Conservation (phyloP, 1,140 invertebrate genomes). For the Cherax quadricarinatus region DNA sequence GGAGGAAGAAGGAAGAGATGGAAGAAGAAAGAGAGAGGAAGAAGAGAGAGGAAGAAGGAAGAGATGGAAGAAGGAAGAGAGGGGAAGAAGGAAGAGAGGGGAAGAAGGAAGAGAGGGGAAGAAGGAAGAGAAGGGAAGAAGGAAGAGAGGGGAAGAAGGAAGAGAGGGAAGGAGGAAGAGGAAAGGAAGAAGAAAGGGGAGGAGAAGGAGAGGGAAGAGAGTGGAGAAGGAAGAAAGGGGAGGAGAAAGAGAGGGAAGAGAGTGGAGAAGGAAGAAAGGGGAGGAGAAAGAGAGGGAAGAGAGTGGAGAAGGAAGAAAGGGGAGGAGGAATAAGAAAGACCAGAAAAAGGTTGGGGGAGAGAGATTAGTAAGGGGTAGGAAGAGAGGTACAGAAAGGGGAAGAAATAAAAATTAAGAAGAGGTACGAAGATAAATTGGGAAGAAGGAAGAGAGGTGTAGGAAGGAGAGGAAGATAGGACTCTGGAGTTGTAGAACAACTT, state of each 20-base stretch:
- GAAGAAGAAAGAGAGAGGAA: constrained; percentile 11
- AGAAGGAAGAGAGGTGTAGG: not conserved
- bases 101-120: too few species aligned
- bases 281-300: not conserved
- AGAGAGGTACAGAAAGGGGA: not conserved
- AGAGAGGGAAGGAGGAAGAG: not conserved
- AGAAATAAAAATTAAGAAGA: not conserved
- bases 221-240: not conserved
- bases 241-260: not conserved
- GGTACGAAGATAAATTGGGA: not conserved
- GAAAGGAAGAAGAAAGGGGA: not conserved
- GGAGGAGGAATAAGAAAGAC: not conserved
- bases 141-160: not conserved
- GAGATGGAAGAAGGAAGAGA: not conserved
- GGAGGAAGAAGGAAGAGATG: not conserved
- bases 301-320: not conserved
- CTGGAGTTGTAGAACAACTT: too few species aligned
- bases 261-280: not conserved
- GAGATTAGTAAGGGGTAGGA: not conserved
- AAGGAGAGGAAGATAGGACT: not conserved
- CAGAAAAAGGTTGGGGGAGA: not conserved
- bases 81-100: not conserved
- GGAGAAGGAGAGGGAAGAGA: not conserved
- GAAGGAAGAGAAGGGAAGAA: too few species aligned
- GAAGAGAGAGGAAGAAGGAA: not conserved